Evolutionary conservation across 1,140 invertebrate species (phyloP).

Genomic region (Bombus sibiricus): DNA sequence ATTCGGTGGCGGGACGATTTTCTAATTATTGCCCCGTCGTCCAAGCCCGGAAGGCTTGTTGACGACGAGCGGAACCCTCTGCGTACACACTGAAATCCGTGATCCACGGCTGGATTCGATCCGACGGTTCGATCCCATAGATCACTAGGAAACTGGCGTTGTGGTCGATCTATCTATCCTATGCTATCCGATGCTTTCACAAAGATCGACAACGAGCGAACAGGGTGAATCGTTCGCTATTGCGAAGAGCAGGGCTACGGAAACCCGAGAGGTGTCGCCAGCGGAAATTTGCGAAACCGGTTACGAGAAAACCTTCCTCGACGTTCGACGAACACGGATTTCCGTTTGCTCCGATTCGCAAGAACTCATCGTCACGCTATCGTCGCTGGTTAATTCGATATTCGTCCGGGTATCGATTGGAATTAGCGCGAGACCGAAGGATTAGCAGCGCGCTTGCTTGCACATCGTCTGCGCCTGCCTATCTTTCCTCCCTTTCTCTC

Average conservation of each 20-base stretch:
- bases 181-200: background rate
- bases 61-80: conserved; percentile 41
- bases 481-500: conserved; percentile 31
- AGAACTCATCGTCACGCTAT: conserved; percentile 28
- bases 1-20: conserved; percentile 70
- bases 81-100: conserved; percentile 54
- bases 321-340: background rate
- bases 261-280: conserved; percentile 8
- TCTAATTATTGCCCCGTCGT: conserved; percentile 70
- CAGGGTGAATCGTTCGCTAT: background rate
- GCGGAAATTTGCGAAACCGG: conserved; percentile 13
- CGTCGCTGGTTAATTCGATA: conserved; percentile 29
- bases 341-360: conserved; percentile 17
- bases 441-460: conserved; percentile 11
- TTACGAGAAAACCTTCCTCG: background rate
- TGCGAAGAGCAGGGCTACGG: background rate
- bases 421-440: conserved; percentile 40
- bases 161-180: background rate
- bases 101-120: conserved; percentile 42
- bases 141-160: conserved; percentile 18
- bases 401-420: conserved; percentile 39
- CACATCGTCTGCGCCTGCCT: conserved; percentile 7
- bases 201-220: background rate
- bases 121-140: conserved; percentile 53
- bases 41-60: conserved; percentile 60